Evolutionary conservation across 2,113 vertebrate genomes (phyloP).

Genomic region (Malurus alboscapulatus): DNA sequence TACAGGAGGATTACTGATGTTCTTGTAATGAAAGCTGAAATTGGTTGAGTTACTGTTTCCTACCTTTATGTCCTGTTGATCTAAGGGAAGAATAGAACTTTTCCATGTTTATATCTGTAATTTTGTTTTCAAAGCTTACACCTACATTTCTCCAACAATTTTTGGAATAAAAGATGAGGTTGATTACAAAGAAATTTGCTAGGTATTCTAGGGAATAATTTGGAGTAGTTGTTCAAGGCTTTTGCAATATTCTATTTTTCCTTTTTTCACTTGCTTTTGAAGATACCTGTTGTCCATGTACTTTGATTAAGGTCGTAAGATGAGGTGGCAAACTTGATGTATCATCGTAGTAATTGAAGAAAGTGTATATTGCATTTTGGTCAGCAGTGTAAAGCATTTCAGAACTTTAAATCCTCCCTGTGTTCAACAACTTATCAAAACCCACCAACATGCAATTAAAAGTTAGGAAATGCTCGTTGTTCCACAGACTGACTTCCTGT

Average conservation of each 20-base stretch:
- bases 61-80: not conserved
- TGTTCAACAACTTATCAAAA: not conserved
- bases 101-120: not conserved
- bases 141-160: not conserved
- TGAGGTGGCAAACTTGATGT: not conserved
- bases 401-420: not conserved
- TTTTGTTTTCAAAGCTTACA: not conserved
- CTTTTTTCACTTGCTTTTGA: not conserved
- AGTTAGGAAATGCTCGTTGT: not conserved
- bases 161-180: not conserved
- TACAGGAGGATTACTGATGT: not conserved
- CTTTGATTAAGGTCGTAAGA: not conserved
- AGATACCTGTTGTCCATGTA: not conserved
- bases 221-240: not conserved
- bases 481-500: not conserved
- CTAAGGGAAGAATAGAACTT: not conserved
- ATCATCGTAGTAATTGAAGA: not conserved
- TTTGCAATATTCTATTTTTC: not conserved
- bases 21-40: not conserved
- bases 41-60: not conserved
- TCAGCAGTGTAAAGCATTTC: not conserved
- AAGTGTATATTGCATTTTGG: not conserved
- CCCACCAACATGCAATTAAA: accelerated
- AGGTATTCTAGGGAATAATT: not conserved
- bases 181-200: not conserved